Percentiles rank a stretch among this genome's conserved stretches.
Evolutionary conservation across 2,113 vertebrate species (phyloP).

Genomic region (human): DNA sequence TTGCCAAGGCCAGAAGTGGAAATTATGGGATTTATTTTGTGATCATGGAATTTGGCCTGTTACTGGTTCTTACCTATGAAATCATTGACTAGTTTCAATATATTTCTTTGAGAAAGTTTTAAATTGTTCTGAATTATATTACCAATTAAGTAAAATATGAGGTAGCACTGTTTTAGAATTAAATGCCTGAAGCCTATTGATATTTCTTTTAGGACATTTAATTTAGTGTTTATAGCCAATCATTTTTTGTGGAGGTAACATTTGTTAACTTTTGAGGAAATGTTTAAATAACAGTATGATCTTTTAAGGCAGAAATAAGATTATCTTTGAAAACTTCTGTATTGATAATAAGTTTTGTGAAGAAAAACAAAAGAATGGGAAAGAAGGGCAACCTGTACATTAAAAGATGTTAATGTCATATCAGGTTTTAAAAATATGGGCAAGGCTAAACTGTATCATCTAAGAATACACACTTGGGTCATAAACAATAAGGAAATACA

Average conservation of each 20-base stretch:
- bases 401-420: conserved; percentile 5
- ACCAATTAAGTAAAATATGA: not conserved
- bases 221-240: not conserved
- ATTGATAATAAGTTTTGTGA: conserved; percentile 10
- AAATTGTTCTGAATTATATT: not conserved
- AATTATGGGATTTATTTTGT: not conserved
- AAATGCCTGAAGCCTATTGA: not conserved
- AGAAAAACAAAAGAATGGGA: not conserved
- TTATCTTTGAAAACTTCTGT: not conserved
- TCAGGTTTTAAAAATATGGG: not conserved
- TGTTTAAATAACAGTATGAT: not conserved
- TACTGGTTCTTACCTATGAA: not conserved
- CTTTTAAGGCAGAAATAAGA: conserved; percentile 5
- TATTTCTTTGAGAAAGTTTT: not conserved
- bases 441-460: not conserved
- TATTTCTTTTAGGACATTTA: not conserved
- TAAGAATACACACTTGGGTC: not conserved
- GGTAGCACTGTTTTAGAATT: conserved; percentile 3
- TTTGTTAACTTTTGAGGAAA: conserved; percentile 10
- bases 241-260: not conserved
- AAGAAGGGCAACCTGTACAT: not conserved
- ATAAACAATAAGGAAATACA: not conserved
- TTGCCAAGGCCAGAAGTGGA: not conserved
- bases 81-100: not conserved
- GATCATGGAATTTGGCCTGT: not conserved